Evolutionary conservation across 2,797 vertebrate genomes (phyloP).

Genomic region (Loris lydekkerianus): DNA sequence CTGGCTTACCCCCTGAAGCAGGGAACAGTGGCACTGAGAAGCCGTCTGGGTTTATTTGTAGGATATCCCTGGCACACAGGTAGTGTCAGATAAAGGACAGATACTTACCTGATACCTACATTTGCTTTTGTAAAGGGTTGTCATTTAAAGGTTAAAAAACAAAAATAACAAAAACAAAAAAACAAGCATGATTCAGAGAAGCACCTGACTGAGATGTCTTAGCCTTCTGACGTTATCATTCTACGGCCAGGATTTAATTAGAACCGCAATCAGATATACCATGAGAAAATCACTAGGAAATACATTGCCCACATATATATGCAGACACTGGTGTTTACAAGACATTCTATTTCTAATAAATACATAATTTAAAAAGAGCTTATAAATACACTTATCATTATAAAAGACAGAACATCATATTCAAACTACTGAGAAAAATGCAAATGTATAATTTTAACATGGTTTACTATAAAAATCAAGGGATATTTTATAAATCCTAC

Average conservation of each 20-base stretch:
- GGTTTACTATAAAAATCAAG: not conserved
- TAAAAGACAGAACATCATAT: not conserved
- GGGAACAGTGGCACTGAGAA: not conserved
- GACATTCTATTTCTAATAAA: not conserved
- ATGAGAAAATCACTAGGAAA: not conserved
- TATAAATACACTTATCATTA: conserved; percentile 1
- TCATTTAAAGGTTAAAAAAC: not conserved
- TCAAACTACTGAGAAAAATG: not conserved
- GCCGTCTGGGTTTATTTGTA: not conserved
- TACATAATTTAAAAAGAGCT: not conserved
- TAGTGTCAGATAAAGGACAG: not conserved
- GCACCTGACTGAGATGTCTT: not conserved
- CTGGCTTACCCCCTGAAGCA: not conserved
- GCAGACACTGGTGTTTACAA: not conserved
- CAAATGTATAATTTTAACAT: not conserved
- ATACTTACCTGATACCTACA: not conserved
- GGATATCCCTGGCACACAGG: not conserved
- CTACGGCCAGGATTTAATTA: not conserved
- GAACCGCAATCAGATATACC: not conserved
- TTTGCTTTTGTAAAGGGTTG: not conserved
- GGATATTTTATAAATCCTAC: not conserved
- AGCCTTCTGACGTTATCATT: not conserved
- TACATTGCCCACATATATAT: not conserved
- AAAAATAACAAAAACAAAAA: not conserved
- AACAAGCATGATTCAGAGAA: not conserved